Percentiles rank a stretch among this genome's conserved stretches.
These are phyloP conservation scores for Sminthurinus signatus DNA, from an alignment of 1,140 invertebrate genomes.

Conservation along the genomic window DNA sequence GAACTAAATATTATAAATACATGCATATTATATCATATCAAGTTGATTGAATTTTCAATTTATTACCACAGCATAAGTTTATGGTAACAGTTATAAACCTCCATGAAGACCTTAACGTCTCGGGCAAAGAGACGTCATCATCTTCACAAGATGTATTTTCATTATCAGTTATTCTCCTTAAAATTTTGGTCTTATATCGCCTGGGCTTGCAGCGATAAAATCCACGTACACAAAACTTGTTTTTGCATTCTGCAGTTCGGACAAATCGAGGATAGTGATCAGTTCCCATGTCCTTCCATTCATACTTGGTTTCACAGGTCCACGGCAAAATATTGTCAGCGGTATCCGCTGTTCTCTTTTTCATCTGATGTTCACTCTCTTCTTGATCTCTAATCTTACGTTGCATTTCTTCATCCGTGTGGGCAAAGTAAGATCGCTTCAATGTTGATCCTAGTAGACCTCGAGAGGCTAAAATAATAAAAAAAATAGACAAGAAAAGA, in stretches of 20 bases:
- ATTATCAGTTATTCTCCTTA: conserved; percentile 20
- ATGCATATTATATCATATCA: too few species aligned
- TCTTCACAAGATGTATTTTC: conserved; percentile 34
- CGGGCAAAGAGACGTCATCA: conserved; percentile 38
- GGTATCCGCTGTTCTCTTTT: conserved; percentile 16
- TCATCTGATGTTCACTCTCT: conserved; percentile 15
- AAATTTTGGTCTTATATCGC: conserved; percentile 39
- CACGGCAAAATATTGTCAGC: conserved; percentile 31
- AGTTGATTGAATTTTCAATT: not conserved
- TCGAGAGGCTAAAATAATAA: conserved; percentile 28
- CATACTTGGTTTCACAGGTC: conserved; percentile 32
- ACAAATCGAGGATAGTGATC: conserved; percentile 41
- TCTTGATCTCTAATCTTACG: conserved; percentile 24
- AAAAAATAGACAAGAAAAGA: too few species aligned
- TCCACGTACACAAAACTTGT: conserved; percentile 34
- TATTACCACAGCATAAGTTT: conserved; percentile 35
- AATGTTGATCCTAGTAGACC: conserved; percentile 20
- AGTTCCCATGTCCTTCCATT: conserved; percentile 35
- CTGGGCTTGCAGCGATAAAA: conserved; percentile 38
- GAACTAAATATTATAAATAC: too few species aligned
- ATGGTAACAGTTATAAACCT: conserved; percentile 37
- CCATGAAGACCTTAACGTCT: conserved; percentile 26
- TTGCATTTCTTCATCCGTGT: conserved; percentile 30
- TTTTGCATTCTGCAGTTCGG: conserved; percentile 38
- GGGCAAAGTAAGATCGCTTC: conserved; percentile 37